Evolutionary conservation across 2,797 vertebrate species (phyloP).

Genomic region (Hyperoplus lanceolatus): DNA sequence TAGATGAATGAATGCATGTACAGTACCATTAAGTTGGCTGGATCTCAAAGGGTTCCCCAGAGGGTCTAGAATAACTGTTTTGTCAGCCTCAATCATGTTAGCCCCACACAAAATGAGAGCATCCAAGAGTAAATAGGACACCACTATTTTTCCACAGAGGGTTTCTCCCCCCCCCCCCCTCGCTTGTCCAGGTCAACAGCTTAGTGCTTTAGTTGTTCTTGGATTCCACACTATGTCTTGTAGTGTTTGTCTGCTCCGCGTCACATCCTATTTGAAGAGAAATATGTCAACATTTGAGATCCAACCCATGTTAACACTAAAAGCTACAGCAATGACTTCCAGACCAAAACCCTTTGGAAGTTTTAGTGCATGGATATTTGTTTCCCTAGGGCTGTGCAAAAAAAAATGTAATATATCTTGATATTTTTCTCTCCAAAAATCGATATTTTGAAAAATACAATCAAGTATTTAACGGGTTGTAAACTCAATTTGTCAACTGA

Average conservation of each 20-base stretch:
- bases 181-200: conserved; percentile 10
- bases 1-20: conserved; percentile 47
- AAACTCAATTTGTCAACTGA: no score
- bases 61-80: conserved; percentile 27
- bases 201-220: conserved; percentile 20
- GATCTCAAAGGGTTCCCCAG: conserved; percentile 57
- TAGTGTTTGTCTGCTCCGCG: not conserved
- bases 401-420: no score
- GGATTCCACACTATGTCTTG: conserved; percentile 4
- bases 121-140: conserved; percentile 29
- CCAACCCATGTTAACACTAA: conserved; percentile 14
- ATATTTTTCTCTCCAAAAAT: no score
- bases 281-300: conserved; percentile 51
- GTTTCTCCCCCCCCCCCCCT: conserved; percentile 14
- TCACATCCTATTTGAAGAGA: conserved; percentile 1
- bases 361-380: no score
- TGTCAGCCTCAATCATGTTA: conserved; percentile 22
- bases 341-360: no score
- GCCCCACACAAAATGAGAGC: conserved; percentile 35
- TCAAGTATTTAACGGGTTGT: no score
- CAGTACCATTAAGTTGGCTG: conserved; percentile 41
- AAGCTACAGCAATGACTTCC: conserved; percentile 8
- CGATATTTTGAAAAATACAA: no score
- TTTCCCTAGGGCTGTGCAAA: no score
- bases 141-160: conserved; percentile 31